These are phyloP conservation scores for Chelon labrosus DNA, from an alignment of 2,797 vertebrate species.

Conservation along the genomic window DNA sequence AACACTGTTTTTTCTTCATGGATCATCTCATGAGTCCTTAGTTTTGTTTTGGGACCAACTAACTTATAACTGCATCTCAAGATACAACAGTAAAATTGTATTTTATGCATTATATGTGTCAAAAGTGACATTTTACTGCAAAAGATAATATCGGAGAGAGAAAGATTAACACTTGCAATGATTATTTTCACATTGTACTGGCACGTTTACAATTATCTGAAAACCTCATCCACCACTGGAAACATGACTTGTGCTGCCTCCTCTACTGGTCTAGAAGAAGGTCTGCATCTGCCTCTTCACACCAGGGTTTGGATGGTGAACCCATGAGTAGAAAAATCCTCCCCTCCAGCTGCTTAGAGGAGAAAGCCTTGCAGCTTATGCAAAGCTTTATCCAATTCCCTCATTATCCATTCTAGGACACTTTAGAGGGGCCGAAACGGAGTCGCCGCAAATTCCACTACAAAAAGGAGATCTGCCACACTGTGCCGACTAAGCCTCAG, in stretches of 20 bases:
- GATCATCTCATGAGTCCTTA: neutral
- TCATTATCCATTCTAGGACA: conserved; percentile 74
- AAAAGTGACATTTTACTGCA: neutral
- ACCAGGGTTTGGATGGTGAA: conserved; percentile 43
- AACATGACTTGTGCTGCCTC: neutral
- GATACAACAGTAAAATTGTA: neutral
- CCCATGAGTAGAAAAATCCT: conserved; percentile 63
- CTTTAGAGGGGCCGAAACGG: conserved; percentile 70
- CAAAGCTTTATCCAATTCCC: conserved; percentile 80
- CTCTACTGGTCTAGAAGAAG: conserved; percentile 38
- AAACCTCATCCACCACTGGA: neutral
- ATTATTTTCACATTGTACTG: neutral
- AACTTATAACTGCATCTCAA: neutral
- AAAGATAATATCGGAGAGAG: neutral
- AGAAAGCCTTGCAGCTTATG: conserved; percentile 78
- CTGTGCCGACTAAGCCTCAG: conserved; percentile 23
- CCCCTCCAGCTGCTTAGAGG: conserved; percentile 70
- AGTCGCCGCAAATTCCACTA: conserved; percentile 63
- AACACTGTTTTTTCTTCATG: neutral
- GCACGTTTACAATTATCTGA: neutral
- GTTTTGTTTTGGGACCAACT: neutral
- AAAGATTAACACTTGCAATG: neutral
- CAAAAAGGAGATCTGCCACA: conserved; percentile 59
- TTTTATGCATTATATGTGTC: neutral
- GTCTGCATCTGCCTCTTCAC: conserved; percentile 44